These are phyloP conservation scores for Cirrhinus molitorella DNA, from an alignment of 2,797 vertebrate genomes.

Conservation along the genomic window DNA sequence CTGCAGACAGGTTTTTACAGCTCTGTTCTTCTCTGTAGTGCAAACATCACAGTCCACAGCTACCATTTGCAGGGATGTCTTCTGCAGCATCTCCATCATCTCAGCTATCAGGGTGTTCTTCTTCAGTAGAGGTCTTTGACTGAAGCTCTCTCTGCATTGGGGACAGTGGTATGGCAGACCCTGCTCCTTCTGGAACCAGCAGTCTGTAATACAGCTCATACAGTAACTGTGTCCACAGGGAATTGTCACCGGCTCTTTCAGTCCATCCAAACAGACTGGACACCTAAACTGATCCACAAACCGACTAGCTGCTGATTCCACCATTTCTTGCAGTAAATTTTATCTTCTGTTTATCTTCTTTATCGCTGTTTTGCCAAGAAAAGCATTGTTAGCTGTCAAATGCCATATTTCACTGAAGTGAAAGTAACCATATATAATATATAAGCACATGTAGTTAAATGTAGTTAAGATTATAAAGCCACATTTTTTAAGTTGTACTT, in stretches of 20 bases:
- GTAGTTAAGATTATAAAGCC: no score
- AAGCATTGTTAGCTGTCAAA: not conserved
- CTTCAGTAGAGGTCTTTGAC: conserved; percentile 65
- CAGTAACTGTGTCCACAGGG: conserved; percentile 67
- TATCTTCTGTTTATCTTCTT: no score
- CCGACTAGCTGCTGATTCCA: not conserved
- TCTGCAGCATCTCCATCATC: conserved; percentile 63
- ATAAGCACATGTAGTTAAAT: no score
- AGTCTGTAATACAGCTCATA: conserved; percentile 68
- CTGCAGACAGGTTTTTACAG: not conserved
- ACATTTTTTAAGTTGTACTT: no score
- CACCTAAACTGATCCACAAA: conserved; percentile 66
- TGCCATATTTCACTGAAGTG: not conserved
- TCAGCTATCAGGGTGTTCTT: conserved; percentile 67
- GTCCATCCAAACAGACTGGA: conserved; percentile 70
- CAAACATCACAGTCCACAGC: conserved; percentile 25
- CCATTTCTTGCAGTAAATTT: not conserved
- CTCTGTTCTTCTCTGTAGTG: not conserved
- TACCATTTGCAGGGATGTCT: not conserved
- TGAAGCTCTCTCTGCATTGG: conserved; percentile 67
- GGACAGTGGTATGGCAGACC: conserved; percentile 64
- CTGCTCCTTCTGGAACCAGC: conserved; percentile 53
- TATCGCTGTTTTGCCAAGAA: not conserved
- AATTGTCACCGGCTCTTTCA: conserved; percentile 66
- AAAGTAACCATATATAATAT: no score